These are phyloP conservation scores for Uloborus diversus DNA, from an alignment of 1,140 invertebrate genomes.

Conservation along the genomic window DNA sequence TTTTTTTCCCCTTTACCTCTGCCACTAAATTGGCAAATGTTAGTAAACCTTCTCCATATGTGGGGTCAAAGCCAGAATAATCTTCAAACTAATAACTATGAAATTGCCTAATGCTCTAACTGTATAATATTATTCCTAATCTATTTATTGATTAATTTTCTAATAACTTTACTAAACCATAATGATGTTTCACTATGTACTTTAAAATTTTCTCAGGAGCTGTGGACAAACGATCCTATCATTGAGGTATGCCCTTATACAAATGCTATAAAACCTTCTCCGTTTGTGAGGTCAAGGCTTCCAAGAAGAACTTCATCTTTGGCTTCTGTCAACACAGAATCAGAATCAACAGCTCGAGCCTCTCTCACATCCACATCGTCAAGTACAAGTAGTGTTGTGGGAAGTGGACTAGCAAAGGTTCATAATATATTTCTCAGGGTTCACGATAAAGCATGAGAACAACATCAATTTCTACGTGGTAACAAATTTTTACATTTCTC, in stretches of 20 bases:
- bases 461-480: neutral
- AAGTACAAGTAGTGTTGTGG: slow-evolving; percentile 45
- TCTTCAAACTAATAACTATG: no score
- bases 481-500: no score
- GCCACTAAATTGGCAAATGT: no score
- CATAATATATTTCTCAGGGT: slow-evolving; percentile 53
- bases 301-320: slow-evolving; percentile 49
- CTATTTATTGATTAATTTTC: no score
- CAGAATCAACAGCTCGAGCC: slow-evolving; percentile 6
- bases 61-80: no score
- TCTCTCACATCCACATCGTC: slow-evolving; percentile 29
- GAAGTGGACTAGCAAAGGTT: slow-evolving; percentile 52
- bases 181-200: no score
- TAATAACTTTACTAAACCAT: no score
- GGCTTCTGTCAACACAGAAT: slow-evolving; percentile 21
- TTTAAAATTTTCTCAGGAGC: slow-evolving; percentile 63
- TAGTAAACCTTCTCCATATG: no score
- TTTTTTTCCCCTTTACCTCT: no score
- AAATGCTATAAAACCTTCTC: slow-evolving; percentile 57
- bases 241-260: slow-evolving; percentile 63
- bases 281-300: slow-evolving; percentile 46
- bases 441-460: slow-evolving; percentile 51
- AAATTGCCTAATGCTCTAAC: no score
- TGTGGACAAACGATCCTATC: slow-evolving; percentile 70
- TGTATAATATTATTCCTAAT: no score